Percentiles rank a stretch among this genome's conserved stretches.
These are phyloP conservation scores for Stegostoma tigrinum DNA, from an alignment of 2,113 vertebrate species.

Conservation along the genomic window DNA sequence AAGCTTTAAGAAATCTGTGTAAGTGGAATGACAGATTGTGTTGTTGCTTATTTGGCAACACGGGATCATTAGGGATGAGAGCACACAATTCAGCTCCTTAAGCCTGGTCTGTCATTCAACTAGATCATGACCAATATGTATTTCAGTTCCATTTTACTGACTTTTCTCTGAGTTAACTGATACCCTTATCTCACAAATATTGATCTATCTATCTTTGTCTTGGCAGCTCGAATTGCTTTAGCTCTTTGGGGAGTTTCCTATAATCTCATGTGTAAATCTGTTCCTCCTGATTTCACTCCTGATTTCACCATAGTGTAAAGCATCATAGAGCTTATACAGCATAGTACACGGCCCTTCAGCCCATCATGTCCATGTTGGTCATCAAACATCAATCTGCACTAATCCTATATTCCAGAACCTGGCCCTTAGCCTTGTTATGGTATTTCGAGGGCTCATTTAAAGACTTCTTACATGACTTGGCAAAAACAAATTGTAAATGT, in stretches of 20 bases:
- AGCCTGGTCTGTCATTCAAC: neutral
- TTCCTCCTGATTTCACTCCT: neutral
- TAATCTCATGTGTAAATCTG: neutral
- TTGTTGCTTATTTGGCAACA: neutral
- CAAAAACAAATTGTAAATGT: neutral
- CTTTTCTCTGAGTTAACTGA: neutral
- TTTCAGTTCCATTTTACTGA: neutral
- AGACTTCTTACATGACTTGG: neutral
- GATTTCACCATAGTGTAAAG: too few relatives aligned
- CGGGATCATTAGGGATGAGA: neutral
- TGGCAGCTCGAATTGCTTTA: neutral
- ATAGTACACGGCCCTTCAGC: too few relatives aligned
- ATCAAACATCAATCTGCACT: too few relatives aligned
- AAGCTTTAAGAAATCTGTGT: neutral
- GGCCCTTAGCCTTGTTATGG: too few relatives aligned
- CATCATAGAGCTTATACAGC: too few relatives aligned
- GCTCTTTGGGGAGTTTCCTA: neutral
- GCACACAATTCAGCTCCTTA: neutral
- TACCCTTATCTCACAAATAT: neutral
- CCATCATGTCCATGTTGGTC: too few relatives aligned
- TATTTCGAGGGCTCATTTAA: too few relatives aligned
- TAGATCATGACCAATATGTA: neutral
- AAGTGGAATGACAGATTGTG: neutral
- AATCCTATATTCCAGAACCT: too few relatives aligned
- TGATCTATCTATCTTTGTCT: neutral